These are phyloP conservation scores for Metopolophium dirhodum DNA, from an alignment of 1,140 invertebrate species.

Conservation along the genomic window DNA sequence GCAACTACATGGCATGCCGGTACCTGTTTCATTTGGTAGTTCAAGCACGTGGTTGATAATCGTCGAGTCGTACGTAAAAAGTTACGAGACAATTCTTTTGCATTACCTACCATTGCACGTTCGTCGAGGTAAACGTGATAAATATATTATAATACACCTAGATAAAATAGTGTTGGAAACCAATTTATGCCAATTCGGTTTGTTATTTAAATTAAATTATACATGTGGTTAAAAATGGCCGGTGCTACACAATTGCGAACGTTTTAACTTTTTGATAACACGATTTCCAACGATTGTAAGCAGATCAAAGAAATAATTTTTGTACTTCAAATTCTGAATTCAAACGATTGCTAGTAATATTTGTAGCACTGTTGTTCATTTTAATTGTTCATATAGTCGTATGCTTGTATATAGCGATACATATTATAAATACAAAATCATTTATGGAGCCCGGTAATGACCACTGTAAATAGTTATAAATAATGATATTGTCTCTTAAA, in stretches of 20 bases:
- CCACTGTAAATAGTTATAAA: not conserved
- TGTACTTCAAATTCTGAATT: no score
- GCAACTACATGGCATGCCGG: no score
- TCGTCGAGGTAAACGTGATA: not conserved
- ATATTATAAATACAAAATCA: not conserved
- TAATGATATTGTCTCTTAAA: not conserved
- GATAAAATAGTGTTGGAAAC: not conserved
- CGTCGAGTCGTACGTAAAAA: not conserved
- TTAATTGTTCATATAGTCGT: not conserved
- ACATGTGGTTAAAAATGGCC: not conserved
- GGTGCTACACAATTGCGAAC: not conserved
- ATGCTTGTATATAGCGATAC: not conserved
- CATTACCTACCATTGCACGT: not conserved
- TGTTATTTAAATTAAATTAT: not conserved
- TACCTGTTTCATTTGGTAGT: not conserved
- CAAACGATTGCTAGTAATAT: not conserved
- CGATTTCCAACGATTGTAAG: not conserved
- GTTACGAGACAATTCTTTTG: not conserved
- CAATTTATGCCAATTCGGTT: not conserved
- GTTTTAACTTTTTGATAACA: not conserved
- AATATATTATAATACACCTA: no score
- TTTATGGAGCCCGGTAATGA: not conserved
- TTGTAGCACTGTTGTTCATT: rapidly evolving
- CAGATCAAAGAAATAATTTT: not conserved
- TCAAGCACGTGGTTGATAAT: not conserved